These are phyloP conservation scores for Gallinago solitaria DNA, from an alignment of 2,797 vertebrate species.

Conservation along the genomic window DNA sequence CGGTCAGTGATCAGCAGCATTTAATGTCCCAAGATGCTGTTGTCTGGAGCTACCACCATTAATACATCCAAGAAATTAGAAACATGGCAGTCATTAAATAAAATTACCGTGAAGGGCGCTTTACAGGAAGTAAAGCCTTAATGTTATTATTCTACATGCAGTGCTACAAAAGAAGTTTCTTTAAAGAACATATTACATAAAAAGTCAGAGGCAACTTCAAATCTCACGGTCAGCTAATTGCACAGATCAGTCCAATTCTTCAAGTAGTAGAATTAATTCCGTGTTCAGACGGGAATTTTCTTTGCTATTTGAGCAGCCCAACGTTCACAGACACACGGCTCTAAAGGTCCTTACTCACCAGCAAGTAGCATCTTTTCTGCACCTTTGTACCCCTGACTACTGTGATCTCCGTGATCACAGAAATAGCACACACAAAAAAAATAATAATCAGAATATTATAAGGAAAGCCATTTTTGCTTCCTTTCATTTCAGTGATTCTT, in stretches of 20 bases:
- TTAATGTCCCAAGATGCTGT: constrained; percentile 39
- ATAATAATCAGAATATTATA: neutral
- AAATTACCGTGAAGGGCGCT: neutral
- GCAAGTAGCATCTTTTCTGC: neutral
- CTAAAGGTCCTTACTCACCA: neutral
- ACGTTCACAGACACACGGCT: neutral
- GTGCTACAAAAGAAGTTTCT: constrained; percentile 75
- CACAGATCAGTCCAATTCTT: constrained; percentile 41
- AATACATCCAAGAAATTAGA: constrained; percentile 43
- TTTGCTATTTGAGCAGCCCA: constrained; percentile 5
- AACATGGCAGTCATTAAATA: constrained; percentile 49
- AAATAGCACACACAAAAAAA: neutral
- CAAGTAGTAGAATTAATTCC: constrained; percentile 54
- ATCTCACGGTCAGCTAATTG: constrained; percentile 15
- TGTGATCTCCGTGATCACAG: neutral
- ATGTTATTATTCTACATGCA: constrained; percentile 50
- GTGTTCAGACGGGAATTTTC: constrained; percentile 44
- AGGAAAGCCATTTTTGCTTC: neutral
- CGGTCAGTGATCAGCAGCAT: constrained; percentile 39
- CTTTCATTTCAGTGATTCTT: neutral
- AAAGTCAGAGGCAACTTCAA: constrained; percentile 66
- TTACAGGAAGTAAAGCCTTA: constrained; percentile 37
- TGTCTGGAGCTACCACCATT: constrained; percentile 5
- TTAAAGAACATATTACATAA: constrained; percentile 68
- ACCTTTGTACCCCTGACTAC: neutral